Percentiles rank a stretch among this genome's conserved stretches.
Evolutionary conservation across 2,888 invertebrate species (phyloP).

Genomic region (Sicus ferrugineus): DNA sequence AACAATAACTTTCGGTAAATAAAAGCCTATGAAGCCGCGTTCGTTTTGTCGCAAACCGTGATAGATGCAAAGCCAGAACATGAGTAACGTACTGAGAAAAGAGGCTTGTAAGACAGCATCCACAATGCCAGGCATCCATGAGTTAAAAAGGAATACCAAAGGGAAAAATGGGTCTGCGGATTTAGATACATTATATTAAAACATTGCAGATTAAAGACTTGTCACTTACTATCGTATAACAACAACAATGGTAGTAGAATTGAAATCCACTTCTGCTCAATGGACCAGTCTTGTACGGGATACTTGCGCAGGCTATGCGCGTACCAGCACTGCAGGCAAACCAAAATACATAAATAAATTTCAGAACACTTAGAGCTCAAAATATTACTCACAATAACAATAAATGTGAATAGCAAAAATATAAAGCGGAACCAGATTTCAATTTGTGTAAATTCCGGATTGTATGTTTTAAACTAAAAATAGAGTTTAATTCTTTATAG

Average conservation of each 20-base stretch:
- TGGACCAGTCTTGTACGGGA: conserved; percentile 91
- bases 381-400: conserved; percentile 77
- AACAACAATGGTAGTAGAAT: conserved; percentile 84
- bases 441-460: conserved; percentile 94
- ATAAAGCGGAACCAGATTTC: conserved; percentile 97
- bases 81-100: conserved; percentile 84
- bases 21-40: conserved; percentile 84
- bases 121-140: conserved; percentile 90
- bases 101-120: conserved; percentile 90
- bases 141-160: conserved; percentile 85
- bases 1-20: conserved; percentile 86
- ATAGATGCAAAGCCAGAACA: conserved; percentile 96
- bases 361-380: not conserved
- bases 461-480: conserved; percentile 91
- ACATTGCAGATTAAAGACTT: not conserved
- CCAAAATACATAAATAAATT: not conserved
- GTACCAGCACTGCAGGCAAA: conserved; percentile 82
- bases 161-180: conserved; percentile 91
- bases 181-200: not conserved
- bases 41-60: conserved; percentile 95
- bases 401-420: conserved; percentile 86
- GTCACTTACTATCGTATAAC: conserved; percentile 85
- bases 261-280: conserved; percentile 97
- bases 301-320: conserved; percentile 88
- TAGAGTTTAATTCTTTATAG: not conserved